Evolutionary conservation across 92 coral and sea anemone genomes (phyloP).

Genomic region (Umimayanthus chanpuru): DNA sequence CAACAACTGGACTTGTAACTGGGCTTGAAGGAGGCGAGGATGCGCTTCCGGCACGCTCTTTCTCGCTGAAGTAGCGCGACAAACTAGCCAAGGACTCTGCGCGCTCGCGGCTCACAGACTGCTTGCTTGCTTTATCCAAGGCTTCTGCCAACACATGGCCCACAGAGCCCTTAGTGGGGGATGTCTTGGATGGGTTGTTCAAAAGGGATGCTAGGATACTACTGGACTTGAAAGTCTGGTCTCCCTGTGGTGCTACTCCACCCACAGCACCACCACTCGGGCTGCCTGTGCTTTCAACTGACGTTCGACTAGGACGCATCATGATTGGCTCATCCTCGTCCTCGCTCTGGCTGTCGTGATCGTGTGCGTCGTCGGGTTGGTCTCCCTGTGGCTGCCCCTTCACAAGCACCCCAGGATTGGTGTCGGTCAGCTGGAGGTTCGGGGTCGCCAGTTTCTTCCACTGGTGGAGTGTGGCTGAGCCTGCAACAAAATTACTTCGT

Average conservation of each 20-base stretch:
- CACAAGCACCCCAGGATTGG: conserved; percentile 95
- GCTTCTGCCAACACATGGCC: conserved; percentile 85
- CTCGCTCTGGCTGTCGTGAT: conserved; percentile 58
- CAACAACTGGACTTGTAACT: conserved; percentile 44
- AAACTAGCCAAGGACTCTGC: conserved; percentile 79
- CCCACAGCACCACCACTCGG: conserved; percentile 55
- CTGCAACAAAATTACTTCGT: conserved; percentile 33
- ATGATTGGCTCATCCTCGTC: conserved; percentile 74
- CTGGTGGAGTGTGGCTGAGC: conserved; percentile 91
- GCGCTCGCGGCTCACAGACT: conserved; percentile 71
- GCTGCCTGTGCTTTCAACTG: conserved; percentile 11
- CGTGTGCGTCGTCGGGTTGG: conserved; percentile 45
- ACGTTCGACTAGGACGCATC: conserved; percentile 48
- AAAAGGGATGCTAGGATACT: conserved; percentile 80
- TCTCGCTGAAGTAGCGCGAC: conserved; percentile 84
- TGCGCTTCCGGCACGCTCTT: conserved; percentile 61
- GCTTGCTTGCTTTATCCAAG: conserved; percentile 81
- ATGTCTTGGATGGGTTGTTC: conserved; percentile 67
- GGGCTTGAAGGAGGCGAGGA: conserved; percentile 58
- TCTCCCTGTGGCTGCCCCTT: conserved; percentile 64
- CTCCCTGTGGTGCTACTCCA: conserved; percentile 58
- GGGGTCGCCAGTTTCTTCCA: conserved; percentile 98
- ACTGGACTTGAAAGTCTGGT: conserved; percentile 54
- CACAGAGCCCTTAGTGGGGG: conserved; percentile 76
- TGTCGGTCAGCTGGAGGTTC: conserved; percentile 79